These are phyloP conservation scores for Altica lythri DNA, from an alignment of 2,888 invertebrate genomes.

Conservation along the genomic window DNA sequence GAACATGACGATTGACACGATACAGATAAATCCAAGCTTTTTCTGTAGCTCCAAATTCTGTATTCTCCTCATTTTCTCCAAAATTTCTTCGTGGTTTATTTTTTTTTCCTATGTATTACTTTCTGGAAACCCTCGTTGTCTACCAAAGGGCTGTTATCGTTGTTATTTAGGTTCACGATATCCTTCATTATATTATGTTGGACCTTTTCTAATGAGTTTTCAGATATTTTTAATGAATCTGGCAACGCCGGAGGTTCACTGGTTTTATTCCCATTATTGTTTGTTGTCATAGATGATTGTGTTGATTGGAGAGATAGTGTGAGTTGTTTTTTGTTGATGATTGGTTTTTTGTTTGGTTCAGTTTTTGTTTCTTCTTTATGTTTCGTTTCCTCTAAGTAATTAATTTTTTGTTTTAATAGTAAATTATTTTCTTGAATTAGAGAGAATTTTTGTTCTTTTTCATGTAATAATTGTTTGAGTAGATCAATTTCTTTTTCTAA, in stretches of 20 bases:
- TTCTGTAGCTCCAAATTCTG: not conserved
- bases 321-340: not conserved
- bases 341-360: constrained; percentile 2
- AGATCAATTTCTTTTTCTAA: constrained; percentile 5
- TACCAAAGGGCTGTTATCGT: not conserved
- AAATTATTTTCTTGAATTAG: constrained; percentile 5
- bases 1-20: constrained; percentile 11
- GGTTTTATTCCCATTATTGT: not conserved
- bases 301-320: not conserved
- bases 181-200: not conserved
- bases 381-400: constrained; percentile 9
- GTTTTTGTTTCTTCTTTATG: not conserved
- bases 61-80: constrained; percentile 7
- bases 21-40: constrained; percentile 7
- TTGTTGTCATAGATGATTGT: not conserved
- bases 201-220: not conserved
- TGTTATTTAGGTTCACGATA: not conserved
- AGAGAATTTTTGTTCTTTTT: constrained; percentile 13
- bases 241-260: not conserved
- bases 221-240: too few relatives aligned
- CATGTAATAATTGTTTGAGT: not conserved
- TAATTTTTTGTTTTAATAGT: constrained; percentile 4
- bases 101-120: too few relatives aligned
- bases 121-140: not conserved
- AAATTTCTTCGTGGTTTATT: constrained; percentile 10